A percentile compares a stretch with the other conserved stretches of the same genome.
Conservation (phyloP, 2,888 invertebrate genomes). For the Sipha maydis region DNA sequence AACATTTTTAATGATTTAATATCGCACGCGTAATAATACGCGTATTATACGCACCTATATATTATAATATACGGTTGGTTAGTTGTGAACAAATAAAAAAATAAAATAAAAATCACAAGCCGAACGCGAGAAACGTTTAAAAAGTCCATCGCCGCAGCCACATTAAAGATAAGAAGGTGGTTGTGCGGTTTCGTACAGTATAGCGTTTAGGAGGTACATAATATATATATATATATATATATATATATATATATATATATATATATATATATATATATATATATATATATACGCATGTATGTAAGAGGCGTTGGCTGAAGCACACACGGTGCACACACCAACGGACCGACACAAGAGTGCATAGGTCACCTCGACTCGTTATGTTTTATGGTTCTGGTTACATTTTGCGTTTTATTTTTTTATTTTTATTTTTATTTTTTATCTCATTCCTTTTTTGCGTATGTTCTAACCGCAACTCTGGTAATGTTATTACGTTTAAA, state of each 20-base stretch:
- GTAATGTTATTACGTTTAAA: conserved; percentile 36
- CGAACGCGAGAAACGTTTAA: not conserved
- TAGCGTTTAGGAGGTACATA: not conserved
- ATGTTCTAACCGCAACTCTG: conserved; percentile 10
- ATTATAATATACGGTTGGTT: not conserved
- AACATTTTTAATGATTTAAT: not conserved
- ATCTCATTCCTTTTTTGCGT: conserved; percentile 35
- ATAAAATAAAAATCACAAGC: not conserved
- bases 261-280: not conserved
- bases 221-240: not conserved
- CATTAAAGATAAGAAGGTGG: conserved; percentile 45
- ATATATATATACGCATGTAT: not conserved
- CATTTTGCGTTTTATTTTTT: conserved; percentile 46
- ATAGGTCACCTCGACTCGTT: conserved; percentile 60
- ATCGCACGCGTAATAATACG: not conserved
- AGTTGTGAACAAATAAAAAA: conserved; percentile 9
- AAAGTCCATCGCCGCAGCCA: conserved; percentile 21
- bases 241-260: too few relatives aligned
- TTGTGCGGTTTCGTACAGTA: conserved; percentile 34
- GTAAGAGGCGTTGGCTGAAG: conserved; percentile 50
- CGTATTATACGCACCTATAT: not conserved
- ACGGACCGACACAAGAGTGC: conserved; percentile 52
- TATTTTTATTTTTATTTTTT: not conserved
- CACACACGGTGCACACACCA: conserved; percentile 1
- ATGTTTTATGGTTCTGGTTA: conserved; percentile 61